A percentile compares a stretch with the other conserved stretches of the same genome.
Evolutionary conservation across 1,140 invertebrate species (phyloP).

Genomic region (Brachionus rotundiformis): DNA sequence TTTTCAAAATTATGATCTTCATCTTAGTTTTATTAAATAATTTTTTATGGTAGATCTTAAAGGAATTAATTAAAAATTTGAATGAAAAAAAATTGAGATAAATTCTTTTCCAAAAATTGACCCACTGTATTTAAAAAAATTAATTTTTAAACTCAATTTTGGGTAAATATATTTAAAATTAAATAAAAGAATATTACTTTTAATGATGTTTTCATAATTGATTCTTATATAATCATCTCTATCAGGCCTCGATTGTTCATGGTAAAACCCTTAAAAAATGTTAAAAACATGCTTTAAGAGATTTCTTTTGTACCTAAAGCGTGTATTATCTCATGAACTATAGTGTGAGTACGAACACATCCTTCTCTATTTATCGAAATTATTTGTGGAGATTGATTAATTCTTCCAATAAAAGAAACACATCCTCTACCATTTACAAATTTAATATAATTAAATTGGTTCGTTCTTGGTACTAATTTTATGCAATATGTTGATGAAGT

Average conservation of each 20-base stretch:
- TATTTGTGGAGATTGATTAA: neutral
- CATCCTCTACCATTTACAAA: neutral
- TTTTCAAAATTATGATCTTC: neutral
- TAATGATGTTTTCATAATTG: neutral
- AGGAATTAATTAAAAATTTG: too few relatives aligned
- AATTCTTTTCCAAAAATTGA: too few relatives aligned
- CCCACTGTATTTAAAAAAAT: too few relatives aligned
- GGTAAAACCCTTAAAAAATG: neutral
- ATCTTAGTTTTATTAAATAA: neutral
- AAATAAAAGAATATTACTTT: neutral
- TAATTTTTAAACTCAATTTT: too few relatives aligned
- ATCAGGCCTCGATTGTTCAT: neutral
- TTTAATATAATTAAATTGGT: neutral
- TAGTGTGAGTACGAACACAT: neutral
- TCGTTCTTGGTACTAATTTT: neutral
- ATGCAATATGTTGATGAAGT: neutral
- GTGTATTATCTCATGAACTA: neutral
- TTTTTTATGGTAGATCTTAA: neutral
- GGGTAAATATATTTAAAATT: too few relatives aligned
- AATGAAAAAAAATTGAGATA: too few relatives aligned
- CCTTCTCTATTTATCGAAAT: neutral
- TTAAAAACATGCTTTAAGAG: too few relatives aligned
- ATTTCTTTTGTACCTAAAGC: neutral
- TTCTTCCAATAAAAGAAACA: neutral
- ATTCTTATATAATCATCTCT: neutral